phyloP scores from a whole-genome alignment of 2,888 invertebrate genomes.

The Athrips mouffetella region DNA sequence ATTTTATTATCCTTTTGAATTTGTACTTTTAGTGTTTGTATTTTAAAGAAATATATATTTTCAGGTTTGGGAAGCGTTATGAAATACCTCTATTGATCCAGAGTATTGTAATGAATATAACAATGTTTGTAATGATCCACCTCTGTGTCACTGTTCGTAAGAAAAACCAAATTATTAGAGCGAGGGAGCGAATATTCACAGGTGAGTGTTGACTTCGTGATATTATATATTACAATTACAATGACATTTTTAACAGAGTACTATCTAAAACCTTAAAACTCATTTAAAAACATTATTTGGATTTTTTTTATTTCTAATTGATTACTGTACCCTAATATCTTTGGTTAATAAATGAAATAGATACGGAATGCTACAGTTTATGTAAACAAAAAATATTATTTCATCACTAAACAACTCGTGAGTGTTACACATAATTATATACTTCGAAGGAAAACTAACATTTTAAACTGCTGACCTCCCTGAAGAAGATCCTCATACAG shows the following conservation, averaged over 20 bases:
- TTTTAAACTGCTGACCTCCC: too few species aligned
- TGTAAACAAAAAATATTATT: too few species aligned
- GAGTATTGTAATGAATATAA: constrained; percentile 97
- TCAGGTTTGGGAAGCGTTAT: constrained; percentile 98
- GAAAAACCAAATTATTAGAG: constrained; percentile 86
- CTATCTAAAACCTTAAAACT: constrained; percentile 3
- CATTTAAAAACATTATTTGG: not conserved
- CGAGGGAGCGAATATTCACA: constrained; percentile 88
- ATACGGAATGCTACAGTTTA: too few species aligned
- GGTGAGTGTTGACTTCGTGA: constrained; percentile 75
- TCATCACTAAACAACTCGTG: too few species aligned
- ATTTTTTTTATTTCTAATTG: too few species aligned
- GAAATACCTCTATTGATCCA: constrained; percentile 96
- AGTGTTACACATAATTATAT: too few species aligned
- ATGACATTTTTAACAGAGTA: not conserved
- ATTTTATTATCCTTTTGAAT: not conserved
- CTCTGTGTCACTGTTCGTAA: constrained; percentile 92
- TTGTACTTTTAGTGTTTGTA: not conserved
- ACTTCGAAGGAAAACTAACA: too few species aligned
- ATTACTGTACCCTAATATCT: too few species aligned
- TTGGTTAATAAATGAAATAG: too few species aligned
- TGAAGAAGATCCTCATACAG: too few species aligned
- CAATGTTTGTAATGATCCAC: constrained; percentile 97
- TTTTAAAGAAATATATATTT: constrained; percentile 35
- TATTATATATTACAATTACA: not conserved